Evolutionary conservation across 2,113 vertebrate species (phyloP).

Genomic region (Microtus montanus): DNA sequence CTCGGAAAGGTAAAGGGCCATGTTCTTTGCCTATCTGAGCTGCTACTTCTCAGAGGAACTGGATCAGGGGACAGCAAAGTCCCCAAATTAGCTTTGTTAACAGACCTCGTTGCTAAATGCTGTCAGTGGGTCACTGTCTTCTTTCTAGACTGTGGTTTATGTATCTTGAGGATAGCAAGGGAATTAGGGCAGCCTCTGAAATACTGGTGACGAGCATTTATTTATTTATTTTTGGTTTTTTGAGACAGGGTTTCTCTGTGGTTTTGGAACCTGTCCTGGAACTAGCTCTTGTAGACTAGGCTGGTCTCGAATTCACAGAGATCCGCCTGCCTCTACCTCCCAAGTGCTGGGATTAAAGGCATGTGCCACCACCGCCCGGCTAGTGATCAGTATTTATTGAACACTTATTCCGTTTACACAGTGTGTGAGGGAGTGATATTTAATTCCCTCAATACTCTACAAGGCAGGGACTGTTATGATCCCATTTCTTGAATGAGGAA

Average conservation of each 20-base stretch:
- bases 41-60: not conserved
- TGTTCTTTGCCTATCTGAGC: not conserved
- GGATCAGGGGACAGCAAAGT: not conserved
- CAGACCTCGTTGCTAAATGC: too few relatives aligned
- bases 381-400: not conserved
- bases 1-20: not conserved
- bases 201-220: not conserved
- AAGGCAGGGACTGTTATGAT: not conserved
- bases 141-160: not conserved
- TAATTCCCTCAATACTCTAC: not conserved
- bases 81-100: not conserved
- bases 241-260: too few relatives aligned
- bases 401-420: not conserved
- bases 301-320: too few relatives aligned
- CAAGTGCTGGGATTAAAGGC: too few relatives aligned
- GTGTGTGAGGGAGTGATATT: rapidly evolving
- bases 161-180: not conserved
- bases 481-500: not conserved
- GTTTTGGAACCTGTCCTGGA: too few relatives aligned
- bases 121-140: not conserved
- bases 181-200: not conserved
- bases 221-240: too few relatives aligned
- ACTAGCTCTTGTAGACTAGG: too few relatives aligned
- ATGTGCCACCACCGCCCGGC: too few relatives aligned
- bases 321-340: too few relatives aligned